Evolutionary conservation across 2,888 invertebrate species (phyloP), one percentile per base, ranked within the genome.

Genomic region (Adelognathus sp.): DNA sequence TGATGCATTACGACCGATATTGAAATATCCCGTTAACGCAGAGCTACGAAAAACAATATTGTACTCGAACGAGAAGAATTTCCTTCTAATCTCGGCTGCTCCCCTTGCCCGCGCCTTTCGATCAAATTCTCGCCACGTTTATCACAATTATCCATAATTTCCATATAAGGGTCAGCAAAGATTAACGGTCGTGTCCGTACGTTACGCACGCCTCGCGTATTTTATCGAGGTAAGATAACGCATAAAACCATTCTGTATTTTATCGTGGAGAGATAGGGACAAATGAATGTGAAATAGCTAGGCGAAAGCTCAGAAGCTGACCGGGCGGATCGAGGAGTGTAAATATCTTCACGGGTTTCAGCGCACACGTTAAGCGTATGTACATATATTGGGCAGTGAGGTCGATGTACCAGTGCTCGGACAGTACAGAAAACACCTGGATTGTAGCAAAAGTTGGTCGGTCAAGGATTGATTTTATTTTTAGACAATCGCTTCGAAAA

Each of bases 101-200:
- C 5, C 29, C 29, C 29, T 27, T 54, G 27, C 73, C 63, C 60
- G 50, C 60, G 50, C 74, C 56, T 56, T 70, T 78, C 73, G 61
- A 80, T 80, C 80, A 63, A 67, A 78, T 50, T 39, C 73, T 44
- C 44, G 58, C 77, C n/a, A n/a, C 79, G 64, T 79, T 82, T 81
- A 77, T 82, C 81, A 81, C 79, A 82, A 79, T 82, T 79, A 82
- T 73, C 76, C 39, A 73, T 76, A 70, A 75, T 80, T 79, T 74
- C 67, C 29, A 44, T 24, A 50, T 67, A 70, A 69, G 52, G 64
- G 4, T 64, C 44, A 2, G 56, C 33, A 21, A 39, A 56, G 73
- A 69, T 73, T 73, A 79, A 72, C 69, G 56, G 63, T 39, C n/a
- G n/a, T n/a, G n/a, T n/a, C n/a, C n/a, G n/a, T 29, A 9, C 16